Conservation (phyloP, 2,888 invertebrate genomes). For the Conomelus anceps region DNA sequence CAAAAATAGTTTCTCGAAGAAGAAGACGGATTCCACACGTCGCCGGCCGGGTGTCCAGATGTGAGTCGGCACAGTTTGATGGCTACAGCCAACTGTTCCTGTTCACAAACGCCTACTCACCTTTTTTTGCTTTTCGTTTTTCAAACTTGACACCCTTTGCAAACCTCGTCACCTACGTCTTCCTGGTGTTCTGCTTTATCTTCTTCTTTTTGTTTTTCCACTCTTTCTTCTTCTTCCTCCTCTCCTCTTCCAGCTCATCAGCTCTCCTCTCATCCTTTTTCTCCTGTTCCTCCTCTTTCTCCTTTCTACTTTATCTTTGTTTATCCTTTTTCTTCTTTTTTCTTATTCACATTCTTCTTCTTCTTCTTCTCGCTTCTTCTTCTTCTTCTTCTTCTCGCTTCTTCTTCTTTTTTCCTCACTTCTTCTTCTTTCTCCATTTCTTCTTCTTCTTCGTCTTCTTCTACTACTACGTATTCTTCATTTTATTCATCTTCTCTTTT, state of each 20-base stretch:
- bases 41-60: neutral
- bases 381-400: neutral
- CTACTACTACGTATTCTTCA: too few species aligned
- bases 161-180: neutral
- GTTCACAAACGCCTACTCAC: neutral
- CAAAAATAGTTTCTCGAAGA: slow-evolving; percentile 2
- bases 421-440: too few species aligned
- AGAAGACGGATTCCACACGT: neutral
- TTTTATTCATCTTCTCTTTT: neutral
- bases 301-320: neutral
- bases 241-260: neutral
- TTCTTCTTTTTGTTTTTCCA: neutral
- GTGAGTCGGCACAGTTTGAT: neutral
- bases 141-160: neutral
- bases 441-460: neutral
- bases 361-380: too few species aligned
- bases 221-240: neutral
- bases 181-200: too few species aligned
- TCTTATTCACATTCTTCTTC: neutral
- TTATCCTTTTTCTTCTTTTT: neutral
- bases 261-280: neutral
- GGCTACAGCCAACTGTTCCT: neutral
- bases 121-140: neutral
- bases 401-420: neutral
- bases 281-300: neutral